Conservation (phyloP, 2,113 vertebrate genomes). For the Gadus chalcogrammus region DNA sequence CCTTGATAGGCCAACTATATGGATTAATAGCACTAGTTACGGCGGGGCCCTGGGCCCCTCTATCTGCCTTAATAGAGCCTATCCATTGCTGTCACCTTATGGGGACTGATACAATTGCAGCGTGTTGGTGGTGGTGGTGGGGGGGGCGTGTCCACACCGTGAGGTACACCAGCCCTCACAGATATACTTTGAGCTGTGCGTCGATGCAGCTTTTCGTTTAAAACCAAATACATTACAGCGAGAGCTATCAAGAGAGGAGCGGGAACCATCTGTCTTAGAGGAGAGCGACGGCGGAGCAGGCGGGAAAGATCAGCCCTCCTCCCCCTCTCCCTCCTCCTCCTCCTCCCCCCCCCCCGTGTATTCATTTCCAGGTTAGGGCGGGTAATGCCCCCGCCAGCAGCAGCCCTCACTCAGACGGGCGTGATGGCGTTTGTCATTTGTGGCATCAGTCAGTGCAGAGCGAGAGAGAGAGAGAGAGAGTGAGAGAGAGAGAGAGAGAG, state of each 20-base stretch:
- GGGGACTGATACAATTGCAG: constrained; percentile 72
- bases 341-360: constrained; percentile 32
- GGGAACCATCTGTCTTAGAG: constrained; percentile 18
- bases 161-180: constrained; percentile 52
- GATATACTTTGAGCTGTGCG: constrained; percentile 54
- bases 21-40: constrained; percentile 80
- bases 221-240: constrained; percentile 50
- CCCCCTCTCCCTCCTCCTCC: neutral
- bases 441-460: constrained; percentile 20
- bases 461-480: too few relatives aligned
- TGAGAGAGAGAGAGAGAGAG: too few relatives aligned
- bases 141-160: constrained; percentile 56
- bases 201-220: constrained; percentile 56
- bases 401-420: constrained; percentile 34
- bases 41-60: constrained; percentile 65
- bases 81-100: constrained; percentile 78
- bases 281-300: too few relatives aligned
- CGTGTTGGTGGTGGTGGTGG: constrained; percentile 20
- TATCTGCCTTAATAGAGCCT: constrained; percentile 75
- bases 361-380: constrained; percentile 45
- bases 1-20: constrained; percentile 73
- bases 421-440: constrained; percentile 28
- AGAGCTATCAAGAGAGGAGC: constrained; percentile 45
- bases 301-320: neutral
- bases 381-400: constrained; percentile 8